phyloP scores from a whole-genome alignment of 2,888 invertebrate species.

The Synanthedon myopaeformis region DNA sequence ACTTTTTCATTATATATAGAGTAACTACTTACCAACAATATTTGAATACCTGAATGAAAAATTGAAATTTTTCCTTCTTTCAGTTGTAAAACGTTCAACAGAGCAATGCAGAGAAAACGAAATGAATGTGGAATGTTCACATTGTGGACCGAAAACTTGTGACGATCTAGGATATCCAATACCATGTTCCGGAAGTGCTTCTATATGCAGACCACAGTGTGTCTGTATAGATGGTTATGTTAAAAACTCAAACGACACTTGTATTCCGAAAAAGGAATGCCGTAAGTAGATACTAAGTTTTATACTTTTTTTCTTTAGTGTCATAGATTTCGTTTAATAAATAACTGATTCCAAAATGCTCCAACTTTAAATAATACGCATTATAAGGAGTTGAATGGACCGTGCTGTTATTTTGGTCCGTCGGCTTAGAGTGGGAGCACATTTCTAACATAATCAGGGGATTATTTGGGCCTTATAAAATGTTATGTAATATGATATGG shows the following conservation, averaged over 20 bases:
- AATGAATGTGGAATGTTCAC: constrained; percentile 29
- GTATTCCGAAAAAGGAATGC: constrained; percentile 10
- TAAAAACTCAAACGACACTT: constrained; percentile 14
- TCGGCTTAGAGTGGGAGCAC: no score
- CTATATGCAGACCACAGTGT: constrained; percentile 34
- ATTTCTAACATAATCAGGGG: no score
- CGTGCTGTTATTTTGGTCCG: no score
- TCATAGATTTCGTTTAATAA: no score
- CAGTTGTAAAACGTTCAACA: constrained; percentile 29
- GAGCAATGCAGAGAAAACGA: constrained; percentile 26
- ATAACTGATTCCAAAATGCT: no score
- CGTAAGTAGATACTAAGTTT: constrained; percentile 5
- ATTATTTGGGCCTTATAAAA: no score
- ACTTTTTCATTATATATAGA: background rate
- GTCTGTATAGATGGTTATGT: constrained; percentile 41
- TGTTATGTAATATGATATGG: no score
- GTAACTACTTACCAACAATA: no score
- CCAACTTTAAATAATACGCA: no score
- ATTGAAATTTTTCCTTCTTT: background rate
- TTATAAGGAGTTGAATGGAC: no score
- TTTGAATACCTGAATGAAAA: background rate
- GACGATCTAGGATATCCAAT: constrained; percentile 34
- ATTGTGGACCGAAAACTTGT: constrained; percentile 43
- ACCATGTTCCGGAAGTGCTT: constrained; percentile 28
- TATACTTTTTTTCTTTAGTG: no score